Base-by-base conservation (phyloP, 2,888 invertebrate species). In the Eurytoma californica region DNA sequence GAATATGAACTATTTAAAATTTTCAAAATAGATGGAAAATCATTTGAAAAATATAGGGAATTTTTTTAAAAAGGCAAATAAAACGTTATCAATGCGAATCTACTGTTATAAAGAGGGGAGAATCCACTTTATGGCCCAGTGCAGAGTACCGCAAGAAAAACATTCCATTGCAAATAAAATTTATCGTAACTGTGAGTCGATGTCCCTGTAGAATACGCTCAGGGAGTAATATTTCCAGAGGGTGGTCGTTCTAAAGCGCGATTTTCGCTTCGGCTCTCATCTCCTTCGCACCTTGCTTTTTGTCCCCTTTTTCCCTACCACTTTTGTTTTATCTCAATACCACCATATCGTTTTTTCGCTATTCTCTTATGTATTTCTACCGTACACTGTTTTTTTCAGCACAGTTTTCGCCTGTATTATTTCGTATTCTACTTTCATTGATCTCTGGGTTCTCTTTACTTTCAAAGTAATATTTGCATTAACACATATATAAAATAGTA, bases 111-210 rank as follows among this genome's bases (percentile, higher is more conserved):
- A 39, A 39, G 20, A 14, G 30, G 3, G 16, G 55, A 28, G n/a
- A 14, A 57, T 30, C 16, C 63, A 65, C 65, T 73, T 65, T 57
- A 61, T 28, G 24, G 16, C 2, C 53, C 4, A 0, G 65, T 63
- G 12, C 14, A 30, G 24, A 16, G n/a, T 3, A 55, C 55, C 55
- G 53, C 61, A 18, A 61, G 61, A 24, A 68, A 66, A 69, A 76
- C 69, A 69, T 69, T 76, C 70, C 65, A 76, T 63, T 69, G 63
- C 69, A 28, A 76, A 63, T 69, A 65, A 76, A 76, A 70, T 76
- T 76, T 76, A 63, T 70, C 55, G 76, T 49, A 39, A 69, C 69
- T 18, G 76, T 70, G 63, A 63, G 63, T 53, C 69, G 49, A 24
- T 18, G 49, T 61, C 68, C 68, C 60, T 20, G 13, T n/a, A 24